Conservation (phyloP, 2,888 invertebrate genomes). For the Nycteola revayana region DNA sequence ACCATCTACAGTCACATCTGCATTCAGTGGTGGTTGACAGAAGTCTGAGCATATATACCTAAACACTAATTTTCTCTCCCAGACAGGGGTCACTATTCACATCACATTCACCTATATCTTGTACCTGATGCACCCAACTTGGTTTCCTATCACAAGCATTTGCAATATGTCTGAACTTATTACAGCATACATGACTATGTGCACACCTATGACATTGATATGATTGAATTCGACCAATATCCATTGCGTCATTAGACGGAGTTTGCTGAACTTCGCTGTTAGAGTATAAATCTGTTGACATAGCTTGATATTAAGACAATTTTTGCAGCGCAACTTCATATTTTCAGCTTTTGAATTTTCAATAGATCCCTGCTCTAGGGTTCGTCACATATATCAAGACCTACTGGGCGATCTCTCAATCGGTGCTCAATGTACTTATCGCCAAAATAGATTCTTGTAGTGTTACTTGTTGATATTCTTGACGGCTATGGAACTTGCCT, state of each 20-base stretch:
- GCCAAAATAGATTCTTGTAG: too few relatives aligned
- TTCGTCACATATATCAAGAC: neutral
- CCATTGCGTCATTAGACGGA: neutral
- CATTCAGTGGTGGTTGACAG: too few relatives aligned
- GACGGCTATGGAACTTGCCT: neutral
- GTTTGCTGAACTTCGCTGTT: neutral
- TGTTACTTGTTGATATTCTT: neutral
- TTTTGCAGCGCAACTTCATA: neutral
- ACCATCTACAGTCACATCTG: too few relatives aligned
- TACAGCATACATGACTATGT: too few relatives aligned
- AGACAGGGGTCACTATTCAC: too few relatives aligned
- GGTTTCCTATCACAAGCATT: too few relatives aligned
- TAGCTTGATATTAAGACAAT: neutral
- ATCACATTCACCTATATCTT: too few relatives aligned
- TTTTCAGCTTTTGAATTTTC: neutral
- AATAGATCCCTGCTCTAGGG: neutral
- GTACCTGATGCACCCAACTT: too few relatives aligned
- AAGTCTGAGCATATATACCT: too few relatives aligned
- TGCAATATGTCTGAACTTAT: too few relatives aligned
- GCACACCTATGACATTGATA: neutral
- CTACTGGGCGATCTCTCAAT: neutral
- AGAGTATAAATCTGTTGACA: neutral
- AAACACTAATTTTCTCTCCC: too few relatives aligned
- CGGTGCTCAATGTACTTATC: neutral
- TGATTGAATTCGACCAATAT: slow-evolving; percentile 24